Evolutionary conservation across 2,888 invertebrate species (phyloP).

Genomic region (Atrina japonica): DNA sequence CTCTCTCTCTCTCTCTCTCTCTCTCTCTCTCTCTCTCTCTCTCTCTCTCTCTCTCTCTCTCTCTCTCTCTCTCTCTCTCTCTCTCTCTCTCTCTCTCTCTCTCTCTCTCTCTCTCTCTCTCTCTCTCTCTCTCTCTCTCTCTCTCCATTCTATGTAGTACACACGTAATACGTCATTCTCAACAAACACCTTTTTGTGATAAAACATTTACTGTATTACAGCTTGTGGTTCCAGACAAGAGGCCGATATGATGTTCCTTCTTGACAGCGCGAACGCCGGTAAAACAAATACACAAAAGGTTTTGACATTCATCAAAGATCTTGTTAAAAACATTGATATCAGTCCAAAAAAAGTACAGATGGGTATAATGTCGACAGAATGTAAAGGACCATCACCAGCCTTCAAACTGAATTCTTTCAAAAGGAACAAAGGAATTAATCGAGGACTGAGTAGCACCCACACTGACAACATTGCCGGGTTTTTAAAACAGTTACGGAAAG

Average conservation of each 20-base stretch:
- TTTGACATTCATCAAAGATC: slow-evolving; percentile 62
- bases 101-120: no score
- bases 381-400: slow-evolving; percentile 36
- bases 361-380: slow-evolving; percentile 66
- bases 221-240: slow-evolving; percentile 70
- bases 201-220: slow-evolving; percentile 34
- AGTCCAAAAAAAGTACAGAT: slow-evolving; percentile 68
- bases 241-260: slow-evolving; percentile 72
- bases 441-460: slow-evolving; percentile 1
- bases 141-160: no score
- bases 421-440: slow-evolving; percentile 15
- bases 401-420: slow-evolving; percentile 27
- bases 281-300: slow-evolving; percentile 65
- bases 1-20: slow-evolving; percentile 25
- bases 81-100: slow-evolving; percentile 14
- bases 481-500: slow-evolving; percentile 58
- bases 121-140: no score
- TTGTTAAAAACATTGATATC: slow-evolving; percentile 64
- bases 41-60: no score
- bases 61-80: background rate
- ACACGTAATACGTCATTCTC: no score
- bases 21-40: background rate
- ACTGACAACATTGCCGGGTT: slow-evolving; percentile 46
- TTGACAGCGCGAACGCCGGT: slow-evolving; percentile 71
- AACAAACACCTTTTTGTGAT: no score